Conservation (phyloP, 2,888 invertebrate genomes). For the Drosophila quinaria region DNA sequence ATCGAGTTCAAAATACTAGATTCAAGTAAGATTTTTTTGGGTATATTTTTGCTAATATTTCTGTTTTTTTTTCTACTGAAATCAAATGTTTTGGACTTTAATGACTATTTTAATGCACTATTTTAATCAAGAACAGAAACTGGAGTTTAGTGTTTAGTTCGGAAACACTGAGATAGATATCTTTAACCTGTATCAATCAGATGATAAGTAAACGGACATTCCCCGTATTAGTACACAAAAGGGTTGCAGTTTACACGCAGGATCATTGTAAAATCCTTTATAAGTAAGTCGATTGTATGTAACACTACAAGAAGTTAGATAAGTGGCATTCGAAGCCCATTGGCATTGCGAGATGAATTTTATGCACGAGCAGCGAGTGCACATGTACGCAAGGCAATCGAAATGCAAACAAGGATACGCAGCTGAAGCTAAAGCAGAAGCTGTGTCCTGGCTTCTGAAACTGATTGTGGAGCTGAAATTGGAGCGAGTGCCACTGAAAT, state of each 20-base stretch:
- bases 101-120: too few relatives aligned
- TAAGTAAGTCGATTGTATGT: neutral
- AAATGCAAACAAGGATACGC: slow-evolving; percentile 59
- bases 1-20: too few relatives aligned
- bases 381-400: slow-evolving; percentile 74
- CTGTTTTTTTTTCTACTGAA: too few relatives aligned
- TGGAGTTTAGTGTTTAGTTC: too few relatives aligned
- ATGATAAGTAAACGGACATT: too few relatives aligned
- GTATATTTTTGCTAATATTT: too few relatives aligned
- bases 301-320: neutral
- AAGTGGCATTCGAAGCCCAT: slow-evolving; percentile 26
- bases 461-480: neutral
- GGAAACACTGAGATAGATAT: too few relatives aligned
- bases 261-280: slow-evolving; percentile 12
- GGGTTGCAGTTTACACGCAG: slow-evolving; percentile 10
- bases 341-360: slow-evolving; percentile 39
- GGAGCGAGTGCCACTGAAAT: slow-evolving; percentile 11
- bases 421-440: neutral
- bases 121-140: too few relatives aligned
- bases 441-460: neutral
- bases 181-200: too few relatives aligned
- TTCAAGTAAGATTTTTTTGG: too few relatives aligned
- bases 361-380: slow-evolving; percentile 61
- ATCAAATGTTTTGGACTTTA: too few relatives aligned
- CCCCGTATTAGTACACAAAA: too few relatives aligned